Conservation (phyloP, 2,888 invertebrate genomes). For the Conops quadrifasciatus region DNA sequence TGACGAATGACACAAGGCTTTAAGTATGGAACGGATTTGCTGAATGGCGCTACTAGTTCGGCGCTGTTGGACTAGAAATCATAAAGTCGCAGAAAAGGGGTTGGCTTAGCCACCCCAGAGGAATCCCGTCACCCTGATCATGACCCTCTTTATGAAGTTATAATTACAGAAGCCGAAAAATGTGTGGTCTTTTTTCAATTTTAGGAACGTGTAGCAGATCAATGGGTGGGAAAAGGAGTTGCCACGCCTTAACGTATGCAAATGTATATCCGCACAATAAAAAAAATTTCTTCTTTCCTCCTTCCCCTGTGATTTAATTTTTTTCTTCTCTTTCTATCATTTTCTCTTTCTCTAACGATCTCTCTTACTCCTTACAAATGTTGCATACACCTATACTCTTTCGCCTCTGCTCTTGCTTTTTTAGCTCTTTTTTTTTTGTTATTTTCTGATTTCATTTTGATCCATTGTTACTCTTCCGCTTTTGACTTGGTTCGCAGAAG, state of each 20-base stretch:
- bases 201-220: too few species aligned
- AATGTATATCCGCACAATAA: too few species aligned
- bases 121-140: too few species aligned
- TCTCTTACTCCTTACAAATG: neutral
- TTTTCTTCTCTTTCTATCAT: neutral
- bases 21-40: neutral
- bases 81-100: too few species aligned
- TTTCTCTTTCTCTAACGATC: neutral
- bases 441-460: constrained; percentile 13
- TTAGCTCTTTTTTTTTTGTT: constrained; percentile 1
- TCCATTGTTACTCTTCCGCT: neutral
- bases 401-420: constrained; percentile 13
- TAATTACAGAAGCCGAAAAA: too few species aligned
- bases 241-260: neutral
- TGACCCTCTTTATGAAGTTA: too few species aligned
- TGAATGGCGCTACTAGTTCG: neutral
- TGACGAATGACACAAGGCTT: constrained; percentile 8
- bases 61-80: too few species aligned
- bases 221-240: too few species aligned
- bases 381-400: too few species aligned
- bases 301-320: neutral
- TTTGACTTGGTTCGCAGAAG: constrained; percentile 1
- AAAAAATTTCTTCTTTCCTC: neutral
- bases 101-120: too few species aligned
- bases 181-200: too few species aligned